Conservation (phyloP, 2,888 invertebrate genomes). For the Lumbricus terrestris region DNA sequence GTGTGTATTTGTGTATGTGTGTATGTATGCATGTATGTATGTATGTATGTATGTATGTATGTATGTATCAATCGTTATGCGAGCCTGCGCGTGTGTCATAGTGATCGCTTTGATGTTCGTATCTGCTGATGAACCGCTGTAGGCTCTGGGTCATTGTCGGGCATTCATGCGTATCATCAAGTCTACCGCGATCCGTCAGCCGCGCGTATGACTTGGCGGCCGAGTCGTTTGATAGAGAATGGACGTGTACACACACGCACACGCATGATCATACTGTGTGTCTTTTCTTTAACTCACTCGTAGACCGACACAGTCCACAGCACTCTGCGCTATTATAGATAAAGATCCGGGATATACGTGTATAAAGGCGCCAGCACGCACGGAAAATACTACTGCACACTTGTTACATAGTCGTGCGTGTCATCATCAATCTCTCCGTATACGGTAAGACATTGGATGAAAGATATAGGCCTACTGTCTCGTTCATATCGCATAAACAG, state of each 20-base stretch:
- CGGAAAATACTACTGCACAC: too few species aligned
- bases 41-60: too few species aligned
- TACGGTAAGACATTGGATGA: background rate
- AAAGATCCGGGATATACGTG: too few species aligned
- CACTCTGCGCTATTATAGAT: background rate
- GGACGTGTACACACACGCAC: background rate
- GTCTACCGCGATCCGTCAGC: background rate
- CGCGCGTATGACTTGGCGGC: background rate
- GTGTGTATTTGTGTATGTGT: too few species aligned
- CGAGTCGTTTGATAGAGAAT: background rate
- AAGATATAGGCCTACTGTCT: background rate
- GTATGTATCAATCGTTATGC: too few species aligned
- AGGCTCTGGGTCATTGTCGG: background rate
- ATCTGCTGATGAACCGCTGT: background rate
- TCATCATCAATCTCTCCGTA: too few species aligned
- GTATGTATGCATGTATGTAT: too few species aligned
- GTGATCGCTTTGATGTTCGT: background rate
- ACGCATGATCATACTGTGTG: background rate
- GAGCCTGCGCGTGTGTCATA: too few species aligned
- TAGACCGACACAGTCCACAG: too few species aligned
- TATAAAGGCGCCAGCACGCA: background rate
- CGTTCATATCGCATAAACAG: background rate
- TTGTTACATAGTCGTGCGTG: background rate
- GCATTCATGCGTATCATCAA: background rate
- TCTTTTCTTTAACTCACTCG: too few species aligned